These are phyloP conservation scores for Saccostrea cuccullata DNA, from an alignment of 1,140 invertebrate genomes.

Conservation along the genomic window DNA sequence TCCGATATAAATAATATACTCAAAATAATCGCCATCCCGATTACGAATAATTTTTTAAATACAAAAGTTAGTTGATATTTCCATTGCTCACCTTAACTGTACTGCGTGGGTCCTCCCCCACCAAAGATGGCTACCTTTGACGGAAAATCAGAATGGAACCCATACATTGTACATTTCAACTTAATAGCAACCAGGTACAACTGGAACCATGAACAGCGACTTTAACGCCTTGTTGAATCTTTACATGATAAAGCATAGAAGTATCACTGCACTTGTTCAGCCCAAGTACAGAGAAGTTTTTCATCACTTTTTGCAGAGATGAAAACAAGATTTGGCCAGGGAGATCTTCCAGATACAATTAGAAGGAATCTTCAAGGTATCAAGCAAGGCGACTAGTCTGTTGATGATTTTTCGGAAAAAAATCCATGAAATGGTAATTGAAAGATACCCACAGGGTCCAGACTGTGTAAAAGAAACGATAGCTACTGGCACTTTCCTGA, in stretches of 20 bases:
- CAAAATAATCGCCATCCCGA: too few relatives aligned
- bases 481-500: too few relatives aligned
- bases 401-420: slow-evolving; percentile 49
- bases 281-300: neutral
- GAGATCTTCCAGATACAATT: slow-evolving; percentile 43
- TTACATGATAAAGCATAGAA: slow-evolving; percentile 44
- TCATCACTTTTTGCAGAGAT: neutral
- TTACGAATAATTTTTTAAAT: too few relatives aligned
- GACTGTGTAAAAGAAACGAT: too few relatives aligned
- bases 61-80: too few relatives aligned
- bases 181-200: slow-evolving; percentile 5
- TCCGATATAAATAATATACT: too few relatives aligned
- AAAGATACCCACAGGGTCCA: too few relatives aligned
- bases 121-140: too few relatives aligned
- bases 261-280: slow-evolving; percentile 9
- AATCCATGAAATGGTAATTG: too few relatives aligned
- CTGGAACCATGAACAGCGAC: neutral
- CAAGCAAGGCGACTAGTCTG: slow-evolving; percentile 37
- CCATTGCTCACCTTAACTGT: too few relatives aligned
- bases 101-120: neutral
- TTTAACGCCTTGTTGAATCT: slow-evolving; percentile 32
- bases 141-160: slow-evolving; percentile 36
- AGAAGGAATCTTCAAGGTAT: too few relatives aligned
- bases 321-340: slow-evolving; percentile 43
- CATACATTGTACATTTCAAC: slow-evolving; percentile 24